Evolutionary conservation across 2,888 invertebrate genomes (phyloP), one percentile per base, ranked within the genome.

Genomic region (Brassicogethes aeneus): DNA sequence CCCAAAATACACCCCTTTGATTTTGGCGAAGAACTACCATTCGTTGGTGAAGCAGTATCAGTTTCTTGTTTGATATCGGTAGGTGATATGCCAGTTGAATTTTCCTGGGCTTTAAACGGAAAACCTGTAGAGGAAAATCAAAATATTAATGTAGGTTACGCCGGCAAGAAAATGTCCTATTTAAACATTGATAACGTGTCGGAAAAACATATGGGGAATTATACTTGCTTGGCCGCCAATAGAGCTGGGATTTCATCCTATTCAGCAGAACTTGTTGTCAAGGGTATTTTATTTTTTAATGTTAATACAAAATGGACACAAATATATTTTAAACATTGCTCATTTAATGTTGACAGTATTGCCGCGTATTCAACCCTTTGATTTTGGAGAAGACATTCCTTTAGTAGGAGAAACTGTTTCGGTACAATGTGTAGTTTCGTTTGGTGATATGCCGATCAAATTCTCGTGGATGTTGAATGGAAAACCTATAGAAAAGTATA

Each of bases 401-500:
- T 61, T 67, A 49, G 53, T 60, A 2, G 63, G 61, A 1, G 65
- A 65, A 23, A 51, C 59, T 33, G 53, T 55, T 10, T 53, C 61
- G 1, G 44, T 59, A 1, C 51, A 48, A 39, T 88, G 87, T 63
- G 76, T 79, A 31, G 5, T 37, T 14, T 29, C 29, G 10, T 2
- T 8, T 14, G 82, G 85, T 47, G 85, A 85, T 66, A 70, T 75
- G 41, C 84, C 85, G 3, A 71, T 85, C 60, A 72, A 72, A 42
- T 77, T 84, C 39, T 70, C 72, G 23, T 85, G 84, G 84, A 77
- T 74, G 36, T 78, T 83, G 53, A 79, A 83, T 65, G 80, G 80
- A 17, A 67, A 74, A 59, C 73, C 75, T 39, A 53, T 66, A 12
- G 41, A 74, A 48, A 65, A 75, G 53, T 65, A 68, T 47, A 68